Base-by-base conservation (phyloP, 1,140 invertebrate genomes). In the Hyles vespertilio region DNA sequence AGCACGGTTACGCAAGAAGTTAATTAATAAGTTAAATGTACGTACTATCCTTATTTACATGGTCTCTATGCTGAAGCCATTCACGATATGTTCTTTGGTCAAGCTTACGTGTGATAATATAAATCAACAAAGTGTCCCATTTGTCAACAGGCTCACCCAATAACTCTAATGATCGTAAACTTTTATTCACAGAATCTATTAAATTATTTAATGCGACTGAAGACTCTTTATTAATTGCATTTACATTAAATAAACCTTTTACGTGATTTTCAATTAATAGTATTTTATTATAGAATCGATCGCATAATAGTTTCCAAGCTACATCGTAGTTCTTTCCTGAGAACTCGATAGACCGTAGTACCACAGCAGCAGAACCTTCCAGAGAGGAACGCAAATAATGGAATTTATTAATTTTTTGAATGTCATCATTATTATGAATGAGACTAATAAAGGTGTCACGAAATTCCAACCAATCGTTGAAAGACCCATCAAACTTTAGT, bases 321-420 rank as follows among this genome's bases (percentile, higher is more conserved):
- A 55, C 9, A 3, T 44, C 11, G 44, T 55, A 55, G 33, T 45
- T 55, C 32, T 46, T 46, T 3, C 11, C 53, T 32, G 53, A 55
- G 33, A 45, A 45, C 11, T 55, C 43, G 12, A 46, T 32, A 3
- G 53, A 55, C 9, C 45, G 40, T 12, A 55, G 12, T 9, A 55
- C 53, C 9, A 32, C 12, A 6, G 43, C 53, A 45, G 53, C 53
- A 9, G 53, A 55, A 3, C 53, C 22, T 11, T 55, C 53, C 36
- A 55, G n/a, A 9, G 53, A 45, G 7, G 43, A 36, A 7, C 40
- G 36, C 9, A 55, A 44, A 32, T 55, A 55, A 46, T 55, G 53
- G 45, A 55, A 55, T 11, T 55, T 55, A 55, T 55, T 54, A 7
- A 54, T 54, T n/a, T 54, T 36, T 12, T 54, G 5, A 7, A 45